Evolutionary conservation across 1,140 invertebrate species (phyloP).

Genomic region (Zaprionus africanus): DNA sequence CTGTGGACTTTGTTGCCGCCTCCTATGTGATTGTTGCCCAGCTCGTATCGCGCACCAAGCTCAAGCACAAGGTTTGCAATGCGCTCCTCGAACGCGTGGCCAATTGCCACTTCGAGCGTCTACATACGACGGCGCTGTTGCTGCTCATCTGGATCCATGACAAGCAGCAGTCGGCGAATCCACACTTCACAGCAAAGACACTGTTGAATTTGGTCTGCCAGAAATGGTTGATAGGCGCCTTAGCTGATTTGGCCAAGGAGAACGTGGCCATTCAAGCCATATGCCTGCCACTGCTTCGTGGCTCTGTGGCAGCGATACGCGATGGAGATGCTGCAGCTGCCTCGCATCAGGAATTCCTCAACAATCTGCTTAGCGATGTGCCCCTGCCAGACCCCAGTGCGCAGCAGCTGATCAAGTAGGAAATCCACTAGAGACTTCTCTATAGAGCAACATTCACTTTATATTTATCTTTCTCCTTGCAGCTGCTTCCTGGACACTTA

Average conservation of each 20-base stretch:
- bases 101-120: constrained; percentile 63
- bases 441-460: neutral
- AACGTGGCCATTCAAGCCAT: constrained; percentile 67
- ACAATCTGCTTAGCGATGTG: constrained; percentile 62
- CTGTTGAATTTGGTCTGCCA: constrained; percentile 67
- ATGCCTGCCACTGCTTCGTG: constrained; percentile 62
- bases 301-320: constrained; percentile 57
- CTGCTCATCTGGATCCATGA: constrained; percentile 87
- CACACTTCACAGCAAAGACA: constrained; percentile 73
- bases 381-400: constrained; percentile 57
- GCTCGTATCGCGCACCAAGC: constrained; percentile 87
- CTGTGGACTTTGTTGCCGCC: constrained; percentile 89
- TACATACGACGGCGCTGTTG: constrained; percentile 83
- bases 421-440: neutral
- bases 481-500: constrained; percentile 85
- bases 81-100: constrained; percentile 73
- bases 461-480: constrained; percentile 46
- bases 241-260: constrained; percentile 59
- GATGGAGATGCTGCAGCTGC: constrained; percentile 21
- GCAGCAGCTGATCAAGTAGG: constrained; percentile 85
- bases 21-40: constrained; percentile 90
- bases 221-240: constrained; percentile 60
- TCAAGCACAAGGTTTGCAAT: constrained; percentile 87
- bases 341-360: constrained; percentile 60
- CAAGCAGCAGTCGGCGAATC: constrained; percentile 84